These are phyloP conservation scores for Drosophila ohnishii DNA, from an alignment of 1,140 invertebrate genomes.

Conservation along the genomic window DNA sequence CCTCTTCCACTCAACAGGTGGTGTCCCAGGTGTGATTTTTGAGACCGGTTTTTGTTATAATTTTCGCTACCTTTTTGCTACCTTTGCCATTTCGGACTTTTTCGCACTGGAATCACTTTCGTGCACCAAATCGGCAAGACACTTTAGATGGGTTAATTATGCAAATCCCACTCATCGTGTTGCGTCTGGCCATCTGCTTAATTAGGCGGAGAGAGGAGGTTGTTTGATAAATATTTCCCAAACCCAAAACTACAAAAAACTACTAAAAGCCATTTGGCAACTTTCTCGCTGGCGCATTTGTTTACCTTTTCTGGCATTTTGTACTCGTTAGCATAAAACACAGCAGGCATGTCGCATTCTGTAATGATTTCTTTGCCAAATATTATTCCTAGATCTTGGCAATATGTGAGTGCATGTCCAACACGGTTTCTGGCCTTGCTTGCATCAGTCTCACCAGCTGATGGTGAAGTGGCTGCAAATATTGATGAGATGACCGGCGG, in stretches of 20 bases:
- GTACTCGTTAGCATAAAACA: conserved; percentile 27
- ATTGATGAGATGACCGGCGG: conserved; percentile 27
- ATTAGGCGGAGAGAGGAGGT: conserved; percentile 20
- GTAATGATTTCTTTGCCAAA: conserved; percentile 19
- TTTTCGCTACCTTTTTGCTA: conserved; percentile 8
- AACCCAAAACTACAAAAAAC: neutral
- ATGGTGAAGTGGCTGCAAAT: conserved; percentile 37
- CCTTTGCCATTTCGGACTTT: neutral
- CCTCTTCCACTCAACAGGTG: conserved; percentile 19
- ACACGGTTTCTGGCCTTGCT: conserved; percentile 28
- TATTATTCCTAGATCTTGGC: conserved; percentile 13
- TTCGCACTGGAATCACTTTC: conserved; percentile 32
- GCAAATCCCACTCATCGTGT: conserved; percentile 29
- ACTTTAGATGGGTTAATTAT: conserved; percentile 56
- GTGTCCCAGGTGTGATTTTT: conserved; percentile 21
- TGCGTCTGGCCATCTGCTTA: conserved; percentile 38
- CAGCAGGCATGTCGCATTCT: conserved; percentile 10
- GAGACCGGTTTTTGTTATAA: conserved; percentile 33
- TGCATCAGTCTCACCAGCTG: conserved; percentile 12
- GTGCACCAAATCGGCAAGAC: conserved; percentile 54
- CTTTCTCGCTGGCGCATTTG: conserved; percentile 19
- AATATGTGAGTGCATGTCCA: neutral
- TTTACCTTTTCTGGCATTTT: conserved; percentile 17
- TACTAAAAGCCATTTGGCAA: conserved; percentile 31
- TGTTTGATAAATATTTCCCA: conserved; percentile 24